Percentiles rank a stretch among this genome's conserved stretches.
phyloP scores from a whole-genome alignment of 2,888 invertebrate species.

The Meta bourneti region DNA sequence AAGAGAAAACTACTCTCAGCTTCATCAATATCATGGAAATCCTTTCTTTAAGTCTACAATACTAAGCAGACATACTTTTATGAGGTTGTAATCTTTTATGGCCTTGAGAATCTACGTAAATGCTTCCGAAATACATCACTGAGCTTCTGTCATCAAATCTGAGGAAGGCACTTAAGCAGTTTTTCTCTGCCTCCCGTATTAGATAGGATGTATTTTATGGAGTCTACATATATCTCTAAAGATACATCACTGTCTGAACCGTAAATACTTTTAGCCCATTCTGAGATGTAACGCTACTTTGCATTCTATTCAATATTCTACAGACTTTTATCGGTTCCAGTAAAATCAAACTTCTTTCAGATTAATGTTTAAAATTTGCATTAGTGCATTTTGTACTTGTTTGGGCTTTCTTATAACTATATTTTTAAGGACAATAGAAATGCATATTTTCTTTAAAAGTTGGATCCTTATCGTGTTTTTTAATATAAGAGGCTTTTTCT shows the following conservation, averaged over 20 bases:
- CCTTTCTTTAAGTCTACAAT: neutral
- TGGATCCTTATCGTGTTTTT: no score
- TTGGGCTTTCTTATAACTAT: neutral
- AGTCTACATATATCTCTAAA: neutral
- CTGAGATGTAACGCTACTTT: neutral
- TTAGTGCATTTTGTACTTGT: neutral
- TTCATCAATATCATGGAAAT: no score
- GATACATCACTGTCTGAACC: neutral
- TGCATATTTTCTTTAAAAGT: no score
- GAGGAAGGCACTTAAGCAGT: neutral
- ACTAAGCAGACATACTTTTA: constrained; percentile 13
- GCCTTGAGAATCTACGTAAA: neutral
- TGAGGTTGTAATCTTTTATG: constrained; percentile 43
- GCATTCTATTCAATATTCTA: neutral
- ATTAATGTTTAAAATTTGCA: neutral
- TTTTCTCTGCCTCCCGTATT: neutral
- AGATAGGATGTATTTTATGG: neutral
- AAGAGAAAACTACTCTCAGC: no score
- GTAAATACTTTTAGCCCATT: neutral
- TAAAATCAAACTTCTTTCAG: neutral
- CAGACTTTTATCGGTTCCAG: neutral
- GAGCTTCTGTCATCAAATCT: neutral
- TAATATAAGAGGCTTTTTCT: no score
- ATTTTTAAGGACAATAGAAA: no score
- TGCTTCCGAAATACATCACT: neutral